Evolutionary conservation across 2,888 invertebrate genomes (phyloP).

Genomic region (Aleiodes testaceus): DNA sequence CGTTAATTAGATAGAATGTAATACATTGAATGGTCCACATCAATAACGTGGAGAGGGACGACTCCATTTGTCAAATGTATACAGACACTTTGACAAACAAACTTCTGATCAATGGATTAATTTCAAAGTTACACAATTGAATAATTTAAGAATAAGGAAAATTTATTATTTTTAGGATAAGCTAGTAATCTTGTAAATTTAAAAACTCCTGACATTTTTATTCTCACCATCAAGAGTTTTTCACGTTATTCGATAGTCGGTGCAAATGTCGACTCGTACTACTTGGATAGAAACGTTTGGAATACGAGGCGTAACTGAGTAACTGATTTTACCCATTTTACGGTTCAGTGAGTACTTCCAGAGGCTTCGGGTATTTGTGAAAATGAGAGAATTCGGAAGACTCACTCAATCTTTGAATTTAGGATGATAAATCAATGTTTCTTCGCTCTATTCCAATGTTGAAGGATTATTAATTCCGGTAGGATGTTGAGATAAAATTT

Average conservation of each 20-base stretch:
- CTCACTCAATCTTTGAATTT: no score
- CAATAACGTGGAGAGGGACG: conserved; percentile 20
- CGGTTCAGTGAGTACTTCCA: conserved; percentile 5
- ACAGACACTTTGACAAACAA: conserved; percentile 27
- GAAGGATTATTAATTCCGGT: no score
- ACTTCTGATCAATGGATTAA: no score
- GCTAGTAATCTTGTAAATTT: no score
- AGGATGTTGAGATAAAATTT: no score
- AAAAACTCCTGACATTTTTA: no score
- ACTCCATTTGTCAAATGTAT: conserved; percentile 38
- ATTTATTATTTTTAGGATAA: no score
- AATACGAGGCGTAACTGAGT: conserved; percentile 39
- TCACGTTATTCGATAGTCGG: conserved; percentile 8
- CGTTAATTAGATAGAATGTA: conserved; percentile 34
- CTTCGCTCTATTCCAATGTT: no score
- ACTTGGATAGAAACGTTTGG: conserved; percentile 32
- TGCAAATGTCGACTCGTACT: conserved; percentile 34
- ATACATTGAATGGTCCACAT: conserved; percentile 19
- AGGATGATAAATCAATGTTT: no score
- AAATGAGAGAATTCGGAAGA: no score
- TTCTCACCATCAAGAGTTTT: background rate
- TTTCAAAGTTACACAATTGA: no score
- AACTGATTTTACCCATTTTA: conserved; percentile 40
- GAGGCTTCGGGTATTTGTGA: background rate
- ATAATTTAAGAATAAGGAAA: no score